Evolutionary conservation across 2,113 vertebrate species (phyloP).

Genomic region (Noctilio leporinus): DNA sequence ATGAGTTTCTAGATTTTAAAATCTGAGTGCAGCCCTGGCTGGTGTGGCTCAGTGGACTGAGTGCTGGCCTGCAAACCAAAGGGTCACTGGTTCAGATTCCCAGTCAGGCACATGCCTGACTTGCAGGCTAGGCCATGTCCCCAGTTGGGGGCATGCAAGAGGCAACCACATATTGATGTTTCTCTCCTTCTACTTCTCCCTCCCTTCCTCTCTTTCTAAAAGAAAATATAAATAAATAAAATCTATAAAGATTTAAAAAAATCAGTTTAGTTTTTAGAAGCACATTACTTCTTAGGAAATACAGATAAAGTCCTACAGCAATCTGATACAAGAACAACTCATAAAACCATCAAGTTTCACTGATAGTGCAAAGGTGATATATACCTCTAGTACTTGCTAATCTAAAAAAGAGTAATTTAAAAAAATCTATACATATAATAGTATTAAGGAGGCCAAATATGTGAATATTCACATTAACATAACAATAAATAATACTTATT

Average conservation of each 20-base stretch:
- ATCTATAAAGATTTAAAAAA: no score
- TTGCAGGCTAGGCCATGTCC: no score
- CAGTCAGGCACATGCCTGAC: no score
- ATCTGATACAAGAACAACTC: not conserved
- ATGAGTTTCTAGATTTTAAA: not conserved
- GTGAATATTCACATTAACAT: not conserved
- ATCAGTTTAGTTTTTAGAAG: not conserved
- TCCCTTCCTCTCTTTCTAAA: no score
- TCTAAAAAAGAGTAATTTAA: not conserved
- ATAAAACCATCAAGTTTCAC: not conserved
- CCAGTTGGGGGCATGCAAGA: no score
- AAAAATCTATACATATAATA: not conserved
- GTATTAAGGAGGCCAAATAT: not conserved
- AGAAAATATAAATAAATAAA: no score
- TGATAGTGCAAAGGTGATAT: not conserved
- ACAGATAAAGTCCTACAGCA: not conserved
- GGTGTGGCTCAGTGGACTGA: no score
- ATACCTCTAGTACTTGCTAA: not conserved
- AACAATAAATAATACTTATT: slow-evolving; percentile 36
- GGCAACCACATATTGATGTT: no score
- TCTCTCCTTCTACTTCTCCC: no score
- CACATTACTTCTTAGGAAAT: not conserved
- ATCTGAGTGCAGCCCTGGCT: no score
- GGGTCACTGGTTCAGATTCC: no score
- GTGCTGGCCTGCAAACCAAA: no score